Percentiles rank a stretch among this genome's conserved stretches.
Evolutionary conservation across 2,113 vertebrate genomes (phyloP).

Genomic region (Bufo bufo): DNA sequence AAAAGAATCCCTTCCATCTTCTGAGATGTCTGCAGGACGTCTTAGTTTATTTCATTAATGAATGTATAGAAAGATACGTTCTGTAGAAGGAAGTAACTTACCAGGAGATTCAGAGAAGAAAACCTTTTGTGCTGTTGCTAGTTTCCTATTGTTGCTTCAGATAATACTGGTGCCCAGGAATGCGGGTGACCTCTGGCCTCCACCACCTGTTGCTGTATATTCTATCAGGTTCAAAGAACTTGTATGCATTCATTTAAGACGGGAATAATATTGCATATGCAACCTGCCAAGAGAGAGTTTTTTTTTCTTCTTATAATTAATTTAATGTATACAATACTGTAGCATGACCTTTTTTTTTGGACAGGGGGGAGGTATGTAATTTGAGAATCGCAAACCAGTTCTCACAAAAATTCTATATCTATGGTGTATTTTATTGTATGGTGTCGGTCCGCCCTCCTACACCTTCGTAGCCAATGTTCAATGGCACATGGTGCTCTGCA

Average conservation of each 20-base stretch:
- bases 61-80: not conserved
- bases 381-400: no score
- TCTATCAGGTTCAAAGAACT: not conserved
- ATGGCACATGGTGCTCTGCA: no score
- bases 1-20: not conserved
- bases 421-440: no score
- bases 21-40: not conserved
- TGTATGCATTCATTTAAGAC: not conserved
- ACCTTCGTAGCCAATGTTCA: no score
- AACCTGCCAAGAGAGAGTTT: not conserved
- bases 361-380: no score
- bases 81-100: not conserved
- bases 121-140: not conserved
- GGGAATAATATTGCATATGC: not conserved
- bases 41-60: not conserved
- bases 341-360: no score
- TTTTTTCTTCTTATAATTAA: no score
- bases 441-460: no score
- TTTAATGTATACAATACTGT: no score
- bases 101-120: not conserved
- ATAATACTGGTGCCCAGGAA: not conserved
- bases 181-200: not conserved
- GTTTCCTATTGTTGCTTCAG: conserved; percentile 1
- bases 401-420: no score
- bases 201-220: not conserved